phyloP scores from a whole-genome alignment of 1,140 invertebrate genomes.

The Sipha flava region DNA sequence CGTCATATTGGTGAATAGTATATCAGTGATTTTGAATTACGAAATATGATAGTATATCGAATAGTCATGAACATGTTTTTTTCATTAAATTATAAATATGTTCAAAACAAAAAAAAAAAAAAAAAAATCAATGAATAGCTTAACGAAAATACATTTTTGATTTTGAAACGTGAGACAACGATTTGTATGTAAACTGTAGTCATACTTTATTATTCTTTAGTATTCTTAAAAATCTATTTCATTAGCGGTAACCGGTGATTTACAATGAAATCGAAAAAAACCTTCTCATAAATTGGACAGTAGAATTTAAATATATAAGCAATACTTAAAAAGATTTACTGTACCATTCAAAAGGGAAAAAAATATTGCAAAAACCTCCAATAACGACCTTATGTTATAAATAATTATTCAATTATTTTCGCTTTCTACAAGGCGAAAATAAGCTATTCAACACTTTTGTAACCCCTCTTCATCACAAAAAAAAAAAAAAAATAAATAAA shows the following conservation, averaged over 20 bases:
- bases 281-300: background rate
- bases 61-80: too few relatives aligned
- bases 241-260: background rate
- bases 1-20: too few relatives aligned
- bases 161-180: background rate
- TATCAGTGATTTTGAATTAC: too few relatives aligned
- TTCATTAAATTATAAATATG: background rate
- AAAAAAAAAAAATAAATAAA: background rate
- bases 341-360: background rate
- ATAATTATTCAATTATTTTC: slow-evolving; percentile 30
- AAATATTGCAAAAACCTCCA: background rate
- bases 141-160: background rate
- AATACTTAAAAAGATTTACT: slow-evolving; percentile 21
- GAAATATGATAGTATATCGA: too few relatives aligned
- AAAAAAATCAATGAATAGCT: too few relatives aligned
- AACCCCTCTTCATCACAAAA: background rate
- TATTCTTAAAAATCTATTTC: background rate
- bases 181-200: background rate
- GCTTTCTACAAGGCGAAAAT: background rate
- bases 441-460: background rate
- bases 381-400: slow-evolving; percentile 23
- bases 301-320: slow-evolving; percentile 11
- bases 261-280: slow-evolving; percentile 11
- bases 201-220: background rate
- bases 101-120: too few relatives aligned